Evolutionary conservation across 30 jellyfish, hydroid and myxozoan genomes (phyloP).

Genomic region (Cassiopea xamachana): DNA sequence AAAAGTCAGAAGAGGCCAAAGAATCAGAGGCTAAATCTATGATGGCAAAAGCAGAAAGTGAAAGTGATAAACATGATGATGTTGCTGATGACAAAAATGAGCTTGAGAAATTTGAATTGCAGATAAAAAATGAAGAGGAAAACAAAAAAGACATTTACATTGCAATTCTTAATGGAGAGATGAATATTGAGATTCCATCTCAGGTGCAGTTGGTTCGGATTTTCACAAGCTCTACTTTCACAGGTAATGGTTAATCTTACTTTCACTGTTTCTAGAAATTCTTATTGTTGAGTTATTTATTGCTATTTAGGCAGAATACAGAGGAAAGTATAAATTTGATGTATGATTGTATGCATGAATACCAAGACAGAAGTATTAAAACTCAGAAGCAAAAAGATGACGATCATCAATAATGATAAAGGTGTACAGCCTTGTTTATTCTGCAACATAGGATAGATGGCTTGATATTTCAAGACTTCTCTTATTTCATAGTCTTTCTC

Average conservation of each 20-base stretch:
- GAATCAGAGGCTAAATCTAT: background rate
- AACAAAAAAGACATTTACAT: background rate
- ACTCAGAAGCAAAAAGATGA: too few relatives aligned
- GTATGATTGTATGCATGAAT: too few relatives aligned
- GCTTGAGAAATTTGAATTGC: conserved; percentile 40
- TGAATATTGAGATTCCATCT: conserved; percentile 80
- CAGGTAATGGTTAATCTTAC: conserved; percentile 62
- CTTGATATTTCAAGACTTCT: too few relatives aligned
- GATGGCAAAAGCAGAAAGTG: background rate
- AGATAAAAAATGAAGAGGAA: background rate
- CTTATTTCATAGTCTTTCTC: too few relatives aligned
- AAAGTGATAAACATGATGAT: background rate
- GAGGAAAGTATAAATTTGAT: too few relatives aligned
- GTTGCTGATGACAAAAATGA: background rate
- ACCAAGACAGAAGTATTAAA: too few relatives aligned
- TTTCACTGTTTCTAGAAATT: background rate
- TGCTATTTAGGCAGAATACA: too few relatives aligned
- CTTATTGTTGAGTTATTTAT: too few relatives aligned
- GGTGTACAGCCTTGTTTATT: too few relatives aligned
- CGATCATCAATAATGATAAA: too few relatives aligned
- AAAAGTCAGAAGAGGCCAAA: background rate
- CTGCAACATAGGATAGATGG: too few relatives aligned
- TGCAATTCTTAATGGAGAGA: conserved; percentile 55
- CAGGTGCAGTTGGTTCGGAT: conserved; percentile 79
- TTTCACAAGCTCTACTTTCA: conserved; percentile 92